Conservation (phyloP, 2,797 vertebrate species). For the Rallus crepitans region DNA sequence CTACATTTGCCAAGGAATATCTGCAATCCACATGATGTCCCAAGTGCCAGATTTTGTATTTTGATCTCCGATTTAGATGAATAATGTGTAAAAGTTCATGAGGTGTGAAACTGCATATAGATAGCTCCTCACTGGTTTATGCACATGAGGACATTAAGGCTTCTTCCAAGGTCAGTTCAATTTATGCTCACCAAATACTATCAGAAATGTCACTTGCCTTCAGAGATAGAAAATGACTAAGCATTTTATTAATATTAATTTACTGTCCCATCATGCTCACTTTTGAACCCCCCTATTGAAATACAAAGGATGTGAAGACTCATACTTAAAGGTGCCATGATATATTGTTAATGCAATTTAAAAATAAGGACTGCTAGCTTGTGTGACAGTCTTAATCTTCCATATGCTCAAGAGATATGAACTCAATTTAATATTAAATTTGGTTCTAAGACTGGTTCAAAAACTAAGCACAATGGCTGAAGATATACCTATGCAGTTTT, state of each 20-base stretch:
- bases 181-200: constrained; percentile 41
- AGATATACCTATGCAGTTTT: not conserved
- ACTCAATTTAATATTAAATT: not conserved
- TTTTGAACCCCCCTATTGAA: not conserved
- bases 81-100: constrained; percentile 71
- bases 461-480: not conserved
- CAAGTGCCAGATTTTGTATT: constrained; percentile 60
- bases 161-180: constrained; percentile 70
- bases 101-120: constrained; percentile 72
- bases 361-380: not conserved
- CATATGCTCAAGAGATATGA: not conserved
- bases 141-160: constrained; percentile 53
- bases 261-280: not conserved
- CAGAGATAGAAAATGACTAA: constrained; percentile 3
- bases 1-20: constrained; percentile 25
- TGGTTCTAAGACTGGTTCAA: not conserved
- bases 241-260: constrained; percentile 30
- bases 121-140: constrained; percentile 52
- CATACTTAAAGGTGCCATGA: not conserved
- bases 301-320: not conserved
- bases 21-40: constrained; percentile 36
- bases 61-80: constrained; percentile 60
- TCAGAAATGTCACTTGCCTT: constrained; percentile 40
- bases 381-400: not conserved
- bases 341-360: not conserved